Evolutionary conservation across 2,888 invertebrate genomes (phyloP), one percentile per base, ranked within the genome.

Genomic region (Furcula furcula): DNA sequence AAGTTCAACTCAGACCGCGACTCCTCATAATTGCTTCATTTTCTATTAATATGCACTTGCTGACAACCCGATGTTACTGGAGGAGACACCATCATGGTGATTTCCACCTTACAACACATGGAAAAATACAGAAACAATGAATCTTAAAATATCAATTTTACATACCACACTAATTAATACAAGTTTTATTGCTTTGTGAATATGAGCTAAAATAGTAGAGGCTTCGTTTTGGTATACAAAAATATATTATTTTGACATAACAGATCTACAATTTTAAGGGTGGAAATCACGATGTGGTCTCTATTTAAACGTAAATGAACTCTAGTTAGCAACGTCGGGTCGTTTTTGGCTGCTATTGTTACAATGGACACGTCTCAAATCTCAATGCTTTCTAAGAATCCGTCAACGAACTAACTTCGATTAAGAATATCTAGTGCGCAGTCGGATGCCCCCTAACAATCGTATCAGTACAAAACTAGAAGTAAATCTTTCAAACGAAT

Each of bases 311-410:
- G n/a, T n/a, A n/a, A n/a, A n/a, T n/a, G n/a, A n/a, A n/a, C n/a
- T n/a, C n/a, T n/a, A n/a, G n/a, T n/a, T n/a, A 76, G 69, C 36
- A 73, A 69, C 63, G 57, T 55, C 65, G 73, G 79, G 75, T 75
- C 39, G 29, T 40, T 36, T 40, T 44, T 44, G 38, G 43, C 46
- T 42, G 48, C 52, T 42, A 56, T 46, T 56, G 52, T 52, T 57
- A 48, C 41, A 50, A 47, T 43, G 51, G 52, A 62, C 46, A 55
- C 35, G 38, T 51, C 41, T 78, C 76, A 77, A 82, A 73, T 80
- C 74, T 66, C 76, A 70, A 67, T 71, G 74, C 73, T 68, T 64
- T 65, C 56, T 52, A 58, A 65, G 57, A 51, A 52, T 56, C 62
- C 62, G 55, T 57, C 42, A 43, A 36, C 26, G 36, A 44, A 51